Evolutionary conservation across 2,888 invertebrate species (phyloP), one percentile per base, ranked within the genome.

Genomic region (Lasioglossum oenotherae): DNA sequence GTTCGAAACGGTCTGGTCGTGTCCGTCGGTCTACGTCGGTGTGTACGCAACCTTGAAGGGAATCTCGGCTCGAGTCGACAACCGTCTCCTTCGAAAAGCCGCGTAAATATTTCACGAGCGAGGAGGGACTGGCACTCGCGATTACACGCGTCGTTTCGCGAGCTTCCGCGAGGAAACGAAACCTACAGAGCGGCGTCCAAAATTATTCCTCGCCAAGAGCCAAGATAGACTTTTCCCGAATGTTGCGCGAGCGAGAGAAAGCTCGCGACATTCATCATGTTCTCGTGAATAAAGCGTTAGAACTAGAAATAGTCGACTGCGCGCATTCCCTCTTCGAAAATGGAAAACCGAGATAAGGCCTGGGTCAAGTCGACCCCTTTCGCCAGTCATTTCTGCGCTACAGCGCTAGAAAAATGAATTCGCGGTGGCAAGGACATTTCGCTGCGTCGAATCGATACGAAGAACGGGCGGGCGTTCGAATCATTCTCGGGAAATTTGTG

Each of bases 21-120:
- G 53, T 53, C 53, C 53, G 53, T 53, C 53, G 53, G n/a, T 53
- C 10, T 53, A 53, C 53, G 53, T 53, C 53, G 10, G 67, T 35
- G 67, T 67, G 19, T 67, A 67, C 67, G 67, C 75, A 84, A 80
- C 84, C 85, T 85, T 84, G 85, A 77, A 60, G 35, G 35, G 23
- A 73, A 78, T 14, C 73, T 69, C 49, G 44, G 41, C 23, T 64
- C 77, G 41, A 35, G 73, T 41, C 72, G 73, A 78, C 75, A 64
- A 85, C 76, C 76, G 69, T 35, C 16, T 74, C 60, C 78, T 75
- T 80, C 60, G 57, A 75, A 82, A 74, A 46, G 69, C 23, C 80
- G 27, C 78, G 76, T 87, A 77, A 89, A 89, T 89, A 89, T 85
- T 85, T 89, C 71, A 87, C 78, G 83, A 89, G 64, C 49, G 60